Evolutionary conservation across 2,888 invertebrate genomes (phyloP).

Genomic region (Scaptomyza tumidula): DNA sequence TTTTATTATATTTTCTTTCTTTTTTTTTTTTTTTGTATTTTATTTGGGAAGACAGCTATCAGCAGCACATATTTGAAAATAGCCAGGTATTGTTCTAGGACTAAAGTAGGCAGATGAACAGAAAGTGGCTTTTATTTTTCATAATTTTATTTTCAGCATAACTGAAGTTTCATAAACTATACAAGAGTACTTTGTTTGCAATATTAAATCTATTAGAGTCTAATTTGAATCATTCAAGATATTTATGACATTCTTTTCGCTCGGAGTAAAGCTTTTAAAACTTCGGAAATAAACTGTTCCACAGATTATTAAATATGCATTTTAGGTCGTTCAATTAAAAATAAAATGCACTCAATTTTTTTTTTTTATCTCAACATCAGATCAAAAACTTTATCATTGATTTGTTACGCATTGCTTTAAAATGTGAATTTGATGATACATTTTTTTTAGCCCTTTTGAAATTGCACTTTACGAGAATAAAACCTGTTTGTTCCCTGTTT

Average conservation of each 20-base stretch:
- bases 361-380: too few species aligned
- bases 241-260: neutral
- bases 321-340: neutral
- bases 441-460: too few species aligned
- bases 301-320: constrained; percentile 9
- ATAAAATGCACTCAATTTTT: too few species aligned
- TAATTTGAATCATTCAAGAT: neutral
- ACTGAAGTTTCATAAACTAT: neutral
- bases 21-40: neutral
- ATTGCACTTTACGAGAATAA: too few species aligned
- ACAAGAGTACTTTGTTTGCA: neutral
- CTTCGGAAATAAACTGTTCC: constrained; percentile 1
- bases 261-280: neutral
- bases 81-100: constrained; percentile 8
- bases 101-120: too few species aligned
- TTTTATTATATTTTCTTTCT: neutral
- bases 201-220: too few species aligned
- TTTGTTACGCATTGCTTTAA: too few species aligned
- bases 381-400: too few species aligned
- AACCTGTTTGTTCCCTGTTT: too few species aligned
- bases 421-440: too few species aligned
- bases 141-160: neutral
- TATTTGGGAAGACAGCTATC: neutral
- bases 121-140: neutral
- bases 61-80: neutral